Evolutionary conservation across 2,113 vertebrate species (phyloP).

Genomic region (Suncus etruscus): DNA sequence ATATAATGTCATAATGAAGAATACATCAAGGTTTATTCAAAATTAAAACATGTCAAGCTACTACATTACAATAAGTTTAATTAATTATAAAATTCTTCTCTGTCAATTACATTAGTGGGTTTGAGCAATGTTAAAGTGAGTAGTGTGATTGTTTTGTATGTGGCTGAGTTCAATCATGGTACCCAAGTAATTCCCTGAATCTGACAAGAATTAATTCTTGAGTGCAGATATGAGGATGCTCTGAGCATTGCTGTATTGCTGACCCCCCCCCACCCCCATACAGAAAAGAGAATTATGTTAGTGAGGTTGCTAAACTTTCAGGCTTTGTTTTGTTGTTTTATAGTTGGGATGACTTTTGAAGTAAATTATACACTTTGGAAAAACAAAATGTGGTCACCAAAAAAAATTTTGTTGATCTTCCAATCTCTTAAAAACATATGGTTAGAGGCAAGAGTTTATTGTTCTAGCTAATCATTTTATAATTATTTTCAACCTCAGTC

Average conservation of each 20-base stretch:
- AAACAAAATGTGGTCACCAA: background rate
- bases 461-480: slow-evolving; percentile 6
- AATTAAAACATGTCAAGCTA: background rate
- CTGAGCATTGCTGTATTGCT: too few relatives aligned
- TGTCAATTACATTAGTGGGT: background rate
- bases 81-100: background rate
- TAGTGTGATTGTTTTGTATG: too few relatives aligned
- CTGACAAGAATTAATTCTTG: too few relatives aligned
- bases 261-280: too few relatives aligned
- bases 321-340: slow-evolving; percentile 26
- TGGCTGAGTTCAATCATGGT: too few relatives aligned
- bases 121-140: background rate
- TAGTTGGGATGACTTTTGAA: background rate
- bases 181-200: too few relatives aligned
- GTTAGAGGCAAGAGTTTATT: background rate
- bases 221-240: too few relatives aligned
- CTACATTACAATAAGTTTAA: background rate
- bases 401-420: background rate
- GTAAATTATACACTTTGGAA: background rate
- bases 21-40: background rate
- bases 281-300: background rate
- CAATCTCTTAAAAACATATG: background rate
- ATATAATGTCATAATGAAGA: background rate
- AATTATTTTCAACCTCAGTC: background rate
- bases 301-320: background rate